Evolutionary conservation across 2,888 invertebrate species (phyloP), one percentile per base, ranked within the genome.

Genomic region (Amphipoea oculea): DNA sequence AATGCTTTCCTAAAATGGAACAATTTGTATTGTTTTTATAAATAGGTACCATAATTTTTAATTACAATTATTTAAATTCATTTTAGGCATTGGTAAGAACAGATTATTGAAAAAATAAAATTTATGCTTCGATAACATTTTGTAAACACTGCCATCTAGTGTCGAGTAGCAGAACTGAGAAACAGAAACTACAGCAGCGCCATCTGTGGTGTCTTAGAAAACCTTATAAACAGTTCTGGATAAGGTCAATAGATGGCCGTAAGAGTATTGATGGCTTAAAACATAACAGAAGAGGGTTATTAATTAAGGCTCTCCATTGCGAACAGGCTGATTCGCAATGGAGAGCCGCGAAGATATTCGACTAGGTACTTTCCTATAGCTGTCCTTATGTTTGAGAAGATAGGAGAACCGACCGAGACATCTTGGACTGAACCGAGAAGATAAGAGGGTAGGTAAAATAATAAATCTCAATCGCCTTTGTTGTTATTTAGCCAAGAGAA

Each of bases 71-170:
- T 12, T 40, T 14, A 0, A 40, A 45, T 29, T 9, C 6, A 36
- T 36, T 51, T 75, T 14, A 2, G 4, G 5, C 0, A 3, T 60
- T 1, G 0, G 4, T 36, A 42, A 5, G 1, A n/a, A 29, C 7
- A 63, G 51, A 57, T 4, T 68, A 7, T 17, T 6, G 14, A 17
- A 51, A 23, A 14, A 14, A 29, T 11, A 40, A 3, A 7, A 45
- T 0, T 42, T n/a, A n/a, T n/a, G 12, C 9, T 20, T n/a, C 1
- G 0, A 7, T 1, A 29, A 4, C 1, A 1, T 23, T 29, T 1
- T 29, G 2, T 23, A 1, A 42, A 36, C 14, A 29, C n/a, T 77
- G 91, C 83, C 91, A 91, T 91, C 93, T 93, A 89, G 81, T 74
- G 86, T 78, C 45, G 78, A 92, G 88, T 92, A 93, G 93, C 71